phyloP scores from a whole-genome alignment of 2,113 vertebrate species.

The Pelusios castaneus region DNA sequence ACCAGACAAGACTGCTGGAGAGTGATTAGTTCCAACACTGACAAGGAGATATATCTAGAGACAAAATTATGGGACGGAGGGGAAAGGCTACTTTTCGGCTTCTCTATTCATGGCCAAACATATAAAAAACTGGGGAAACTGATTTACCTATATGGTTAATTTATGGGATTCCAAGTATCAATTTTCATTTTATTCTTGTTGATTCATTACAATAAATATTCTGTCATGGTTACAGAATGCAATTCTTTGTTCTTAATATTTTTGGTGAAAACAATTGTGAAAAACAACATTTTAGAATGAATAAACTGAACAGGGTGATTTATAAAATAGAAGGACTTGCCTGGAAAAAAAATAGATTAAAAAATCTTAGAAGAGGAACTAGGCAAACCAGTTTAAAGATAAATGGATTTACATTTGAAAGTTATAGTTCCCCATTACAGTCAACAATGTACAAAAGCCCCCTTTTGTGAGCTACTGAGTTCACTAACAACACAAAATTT shows the following conservation, averaged over 20 bases:
- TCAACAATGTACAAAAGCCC: background rate
- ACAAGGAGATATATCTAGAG: background rate
- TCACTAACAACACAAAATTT: slow-evolving; percentile 31
- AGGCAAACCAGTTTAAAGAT: slow-evolving; percentile 29
- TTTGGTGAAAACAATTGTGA: background rate
- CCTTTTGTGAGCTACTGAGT: background rate
- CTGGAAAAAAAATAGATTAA: slow-evolving; percentile 3
- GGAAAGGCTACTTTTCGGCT: background rate
- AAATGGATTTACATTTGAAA: slow-evolving; percentile 34
- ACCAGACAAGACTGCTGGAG: background rate
- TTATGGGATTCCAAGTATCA: background rate
- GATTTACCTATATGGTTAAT: background rate
- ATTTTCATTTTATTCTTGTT: background rate
- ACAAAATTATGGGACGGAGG: too few relatives aligned
- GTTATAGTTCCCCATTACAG: slow-evolving; percentile 24
- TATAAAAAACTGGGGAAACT: background rate
- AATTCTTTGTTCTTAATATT: background rate
- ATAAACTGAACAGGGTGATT: slow-evolving; percentile 33
- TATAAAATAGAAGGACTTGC: background rate
- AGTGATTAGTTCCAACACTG: background rate
- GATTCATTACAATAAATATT: background rate
- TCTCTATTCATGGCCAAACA: background rate
- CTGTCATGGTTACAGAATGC: background rate
- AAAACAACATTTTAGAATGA: slow-evolving; percentile 11
- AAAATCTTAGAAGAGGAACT: slow-evolving; percentile 20